These are phyloP conservation scores for Acanthiza pusilla DNA, from an alignment of 2,797 vertebrate species.

Conservation along the genomic window DNA sequence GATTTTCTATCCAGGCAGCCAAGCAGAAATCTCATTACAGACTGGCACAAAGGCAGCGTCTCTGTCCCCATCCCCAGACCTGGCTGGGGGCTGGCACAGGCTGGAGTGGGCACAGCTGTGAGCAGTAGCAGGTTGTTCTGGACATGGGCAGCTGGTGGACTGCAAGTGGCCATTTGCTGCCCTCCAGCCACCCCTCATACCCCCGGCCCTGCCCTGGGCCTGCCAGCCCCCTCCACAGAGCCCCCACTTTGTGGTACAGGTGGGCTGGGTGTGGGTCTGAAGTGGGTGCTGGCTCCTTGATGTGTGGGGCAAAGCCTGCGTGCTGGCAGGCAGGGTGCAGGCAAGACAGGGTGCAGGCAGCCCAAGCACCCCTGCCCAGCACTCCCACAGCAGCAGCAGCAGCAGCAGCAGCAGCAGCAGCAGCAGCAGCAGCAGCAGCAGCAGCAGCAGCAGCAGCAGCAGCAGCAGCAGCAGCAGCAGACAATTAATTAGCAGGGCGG, in stretches of 20 bases:
- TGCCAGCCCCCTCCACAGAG: not conserved
- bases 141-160: rapidly evolving
- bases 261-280: rapidly evolving
- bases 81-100: not conserved
- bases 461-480: not conserved
- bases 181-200: not conserved
- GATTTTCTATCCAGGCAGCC: conserved; percentile 57
- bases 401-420: not conserved
- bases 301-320: not conserved
- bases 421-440: not conserved
- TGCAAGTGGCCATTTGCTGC: not conserved
- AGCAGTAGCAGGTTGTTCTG: not conserved
- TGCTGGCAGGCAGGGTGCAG: not conserved
- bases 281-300: too few relatives aligned
- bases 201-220: too few relatives aligned
- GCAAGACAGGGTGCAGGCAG: not conserved
- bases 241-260: rapidly evolving
- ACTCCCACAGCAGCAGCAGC: not conserved
- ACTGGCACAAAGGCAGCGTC: not conserved
- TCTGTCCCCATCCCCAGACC: not conserved
- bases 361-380: not conserved
- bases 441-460: not conserved
- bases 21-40: conserved; percentile 71
- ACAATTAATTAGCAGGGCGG: conserved; percentile 41
- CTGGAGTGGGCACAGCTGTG: not conserved